Conservation (phyloP, 2,888 invertebrate species). For the Itoplectis maculator region DNA sequence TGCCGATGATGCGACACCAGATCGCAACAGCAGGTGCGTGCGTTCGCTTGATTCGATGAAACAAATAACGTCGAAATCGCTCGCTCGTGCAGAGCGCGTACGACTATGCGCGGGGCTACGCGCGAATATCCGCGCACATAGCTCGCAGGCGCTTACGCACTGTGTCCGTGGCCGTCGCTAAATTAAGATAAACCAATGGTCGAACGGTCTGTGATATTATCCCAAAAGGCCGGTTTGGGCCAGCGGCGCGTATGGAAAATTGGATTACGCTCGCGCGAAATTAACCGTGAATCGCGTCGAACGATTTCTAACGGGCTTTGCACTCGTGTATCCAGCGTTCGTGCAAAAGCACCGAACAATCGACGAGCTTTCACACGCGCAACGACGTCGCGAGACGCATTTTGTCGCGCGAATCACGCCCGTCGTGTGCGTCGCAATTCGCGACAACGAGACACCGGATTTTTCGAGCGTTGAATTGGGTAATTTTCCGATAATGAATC, state of each 20-base stretch:
- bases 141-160: slow-evolving; percentile 3
- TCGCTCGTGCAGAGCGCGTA: background rate
- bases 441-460: background rate
- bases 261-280: slow-evolving; percentile 35
- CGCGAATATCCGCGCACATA: slow-evolving; percentile 3
- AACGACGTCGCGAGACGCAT: background rate
- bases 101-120: background rate
- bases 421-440: background rate
- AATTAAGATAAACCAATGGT: slow-evolving; percentile 52
- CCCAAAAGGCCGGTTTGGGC: background rate
- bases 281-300: slow-evolving; percentile 26
- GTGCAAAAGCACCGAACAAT: background rate
- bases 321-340: slow-evolving; percentile 10
- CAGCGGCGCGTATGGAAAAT: background rate
- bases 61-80: slow-evolving; percentile 45
- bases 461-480: background rate
- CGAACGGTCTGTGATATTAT: slow-evolving; percentile 6
- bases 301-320: slow-evolving; percentile 2
- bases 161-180: background rate
- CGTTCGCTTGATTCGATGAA: slow-evolving; percentile 50
- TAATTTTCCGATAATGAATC: background rate
- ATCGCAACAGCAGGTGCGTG: slow-evolving; percentile 34
- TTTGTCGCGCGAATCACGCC: background rate
- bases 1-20: slow-evolving; percentile 16
- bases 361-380: background rate